A percentile compares a stretch with the other conserved stretches of the same genome.
phyloP scores from a whole-genome alignment of 1,140 invertebrate genomes.

The Lasaia peninsularis region DNA sequence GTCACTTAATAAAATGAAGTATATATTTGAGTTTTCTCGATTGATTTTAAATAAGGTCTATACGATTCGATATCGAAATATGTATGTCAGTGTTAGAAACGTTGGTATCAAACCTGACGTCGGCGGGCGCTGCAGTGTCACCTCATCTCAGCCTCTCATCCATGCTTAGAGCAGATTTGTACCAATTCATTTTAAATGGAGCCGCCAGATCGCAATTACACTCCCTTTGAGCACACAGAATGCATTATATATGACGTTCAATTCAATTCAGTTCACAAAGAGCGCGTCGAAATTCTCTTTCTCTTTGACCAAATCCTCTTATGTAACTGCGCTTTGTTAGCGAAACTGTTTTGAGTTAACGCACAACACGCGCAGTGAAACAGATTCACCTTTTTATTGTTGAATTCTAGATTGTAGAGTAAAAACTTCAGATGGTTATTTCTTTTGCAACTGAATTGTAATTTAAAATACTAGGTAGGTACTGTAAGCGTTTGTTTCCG shows the following conservation, averaged over 20 bases:
- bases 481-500: neutral
- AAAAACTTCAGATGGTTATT: constrained; percentile 3
- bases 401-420: neutral
- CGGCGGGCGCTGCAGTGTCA: constrained; percentile 22
- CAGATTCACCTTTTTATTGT: neutral
- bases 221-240: constrained; percentile 68
- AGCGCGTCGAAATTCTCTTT: constrained; percentile 65
- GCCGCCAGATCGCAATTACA: constrained; percentile 68
- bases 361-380: constrained; percentile 16
- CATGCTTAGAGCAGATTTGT: constrained; percentile 56
- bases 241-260: constrained; percentile 70
- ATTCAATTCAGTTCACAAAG: constrained; percentile 70
- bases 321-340: constrained; percentile 64
- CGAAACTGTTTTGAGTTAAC: constrained; percentile 49
- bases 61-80: too few species aligned
- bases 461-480: neutral
- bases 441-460: neutral
- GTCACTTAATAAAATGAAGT: too few species aligned
- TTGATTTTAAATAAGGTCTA: too few species aligned
- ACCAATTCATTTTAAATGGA: constrained; percentile 72
- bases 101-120: constrained; percentile 26
- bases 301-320: constrained; percentile 66
- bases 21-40: too few species aligned
- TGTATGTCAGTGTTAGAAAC: constrained; percentile 26
- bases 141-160: constrained; percentile 35